Evolutionary conservation across 2,888 invertebrate genomes (phyloP), one percentile per base, ranked within the genome.

Genomic region (Marasmarcha lunaedactyla): DNA sequence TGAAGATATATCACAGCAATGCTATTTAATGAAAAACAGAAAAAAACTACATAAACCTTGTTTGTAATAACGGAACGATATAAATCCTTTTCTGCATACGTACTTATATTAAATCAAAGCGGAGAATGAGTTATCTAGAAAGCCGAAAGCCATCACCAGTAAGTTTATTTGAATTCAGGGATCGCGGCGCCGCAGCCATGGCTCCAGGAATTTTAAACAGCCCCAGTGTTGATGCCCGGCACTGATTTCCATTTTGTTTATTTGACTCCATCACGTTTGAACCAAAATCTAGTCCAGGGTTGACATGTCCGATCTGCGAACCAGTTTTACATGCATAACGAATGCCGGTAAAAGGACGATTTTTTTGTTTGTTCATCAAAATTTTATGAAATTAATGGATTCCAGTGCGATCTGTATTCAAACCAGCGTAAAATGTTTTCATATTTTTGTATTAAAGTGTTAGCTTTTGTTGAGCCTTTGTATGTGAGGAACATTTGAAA

Each of bases 201-300:
- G 45, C 51, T 54, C 45, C 36, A 48, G 50, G 59, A 57, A 58
- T 60, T 57, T 60, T 55, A 59, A 60, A 54, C 49, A 58, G 52
- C 11, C 9, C 40, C 46, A 45, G 48, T 50, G 52, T 46, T 50
- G 52, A 52, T 51, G 58, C 52, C 50, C 50, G 43, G 51, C 50
- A 49, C 46, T 44, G 48, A 50, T 55, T 59, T 60, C 55, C 51
- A 53, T 56, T 57, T 51, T 46, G 46, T 61, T 63, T 59, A 60
- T 61, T 58, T 57, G 57, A 55, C 54, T 57, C 55, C 54, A 54
- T 57, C 54, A 63, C 59, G 59, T 63, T 63, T 61, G 54, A 51
- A 70, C 65, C 59, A 52, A 63, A 69, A 69, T 65, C 55, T 45
- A 34, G 12, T 13, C 12, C 34, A 44, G 41, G 42, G 50, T 46